Evolutionary conservation across 2,888 invertebrate genomes (phyloP), one percentile per base, ranked within the genome.

Genomic region (Mythimna albipuncta): DNA sequence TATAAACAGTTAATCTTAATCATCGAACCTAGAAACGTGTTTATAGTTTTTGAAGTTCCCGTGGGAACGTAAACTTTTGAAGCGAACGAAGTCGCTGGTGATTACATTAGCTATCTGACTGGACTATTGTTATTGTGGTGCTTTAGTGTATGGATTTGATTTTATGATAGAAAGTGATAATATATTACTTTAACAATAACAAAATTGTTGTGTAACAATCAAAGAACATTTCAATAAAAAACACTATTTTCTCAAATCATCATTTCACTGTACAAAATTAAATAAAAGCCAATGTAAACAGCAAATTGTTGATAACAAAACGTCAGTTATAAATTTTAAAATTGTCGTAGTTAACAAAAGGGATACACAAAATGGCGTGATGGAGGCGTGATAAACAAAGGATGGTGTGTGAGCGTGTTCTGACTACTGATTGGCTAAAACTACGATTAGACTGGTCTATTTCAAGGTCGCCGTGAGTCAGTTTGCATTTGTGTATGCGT

Each of bases 401-500:
- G 93, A 92, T 90, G 87, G 89, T 88, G 85, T 87, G 81, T 73
- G 75, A 72, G 86, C 92, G 92, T 92, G 94, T 85, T 86, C 87
- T 55, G 94, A 90, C 90, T 95, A 91, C 93, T 94, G 96, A 96
- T 95, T 95, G 95, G 96, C 88, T 95, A 93, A 94, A 94, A 94
- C 91, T 92, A 84, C 93, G 94, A 95, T 94, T 94, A 93, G 94
- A 94, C 92, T 92, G 91, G 92, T 92, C 94, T 92, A 91, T 93
- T 92, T 89, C 93, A 96, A 96, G 95, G 95, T 93, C 93, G 89
- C 77, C 77, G 83, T 94, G 94, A 94, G 88, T 95, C 94, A 94
- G 91, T 81, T 86, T 89, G 92, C 91, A 89, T 91, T 92, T 91
- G 92, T 93, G 91, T 91, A 92, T 90, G 91, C 89, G 86, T 91